Evolutionary conservation across 2,113 vertebrate genomes (phyloP).

Genomic region (Coturnix japonica): DNA sequence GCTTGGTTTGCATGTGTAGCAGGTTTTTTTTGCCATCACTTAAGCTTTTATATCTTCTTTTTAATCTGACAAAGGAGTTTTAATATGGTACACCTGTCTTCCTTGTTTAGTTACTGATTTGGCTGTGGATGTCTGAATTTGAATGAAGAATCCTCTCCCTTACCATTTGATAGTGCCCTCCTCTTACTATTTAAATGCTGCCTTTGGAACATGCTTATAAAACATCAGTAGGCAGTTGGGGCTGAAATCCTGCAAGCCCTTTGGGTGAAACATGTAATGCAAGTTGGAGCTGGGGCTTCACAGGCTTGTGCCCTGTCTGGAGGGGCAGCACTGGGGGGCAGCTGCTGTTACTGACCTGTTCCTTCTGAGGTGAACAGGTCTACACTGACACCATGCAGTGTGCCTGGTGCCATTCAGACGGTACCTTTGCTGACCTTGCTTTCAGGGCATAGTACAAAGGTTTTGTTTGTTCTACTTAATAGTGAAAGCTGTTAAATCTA

Average conservation of each 20-base stretch:
- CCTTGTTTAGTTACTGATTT: not conserved
- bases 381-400: rapidly evolving
- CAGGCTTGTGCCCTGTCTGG: rapidly evolving
- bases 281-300: rapidly evolving
- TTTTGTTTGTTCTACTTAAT: not conserved
- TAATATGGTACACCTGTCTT: not conserved
- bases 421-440: not conserved
- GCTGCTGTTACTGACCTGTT: rapidly evolving
- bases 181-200: not conserved
- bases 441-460: rapidly evolving
- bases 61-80: not conserved
- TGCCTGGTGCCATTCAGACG: not conserved
- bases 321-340: rapidly evolving
- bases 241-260: rapidly evolving
- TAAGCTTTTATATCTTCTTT: not conserved
- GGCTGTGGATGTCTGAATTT: not conserved
- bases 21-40: not conserved
- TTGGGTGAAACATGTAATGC: not conserved
- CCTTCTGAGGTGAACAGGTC: rapidly evolving
- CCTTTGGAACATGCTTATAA: not conserved
- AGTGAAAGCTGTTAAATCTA: not conserved
- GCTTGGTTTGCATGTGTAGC: not conserved
- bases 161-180: not conserved
- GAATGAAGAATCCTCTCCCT: not conserved
- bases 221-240: not conserved